Conservation (phyloP, 2,113 vertebrate genomes). For the Mus musculus region GRCm39 chr8:74404501-74405000, state of each 20-base stretch:
- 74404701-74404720: conserved; percentile 16
- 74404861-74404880: background rate
- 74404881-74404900: conserved; percentile 56
- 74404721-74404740: conserved; percentile 13
- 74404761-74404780: conserved; percentile 24
- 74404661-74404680: conserved; percentile 39
- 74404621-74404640: background rate
- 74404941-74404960: conserved; percentile 56
- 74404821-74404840: conserved; percentile 47
- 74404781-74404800: conserved; percentile 22
- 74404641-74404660: conserved; percentile 41
- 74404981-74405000: background rate
- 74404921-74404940: conserved; percentile 56
- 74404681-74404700: conserved; percentile 8
- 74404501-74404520: background rate
- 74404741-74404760: conserved; percentile 30
- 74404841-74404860: background rate
- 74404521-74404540: conserved; percentile 9
- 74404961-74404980: background rate
- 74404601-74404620: background rate
- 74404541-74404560: conserved; percentile 12
- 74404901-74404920: conserved; percentile 56
- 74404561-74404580: background rate
- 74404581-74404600: conserved; percentile 50
- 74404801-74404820: conserved; percentile 39